These are phyloP conservation scores for Telmatherina bonti DNA, from an alignment of 2,797 vertebrate species.

Conservation along the genomic window DNA sequence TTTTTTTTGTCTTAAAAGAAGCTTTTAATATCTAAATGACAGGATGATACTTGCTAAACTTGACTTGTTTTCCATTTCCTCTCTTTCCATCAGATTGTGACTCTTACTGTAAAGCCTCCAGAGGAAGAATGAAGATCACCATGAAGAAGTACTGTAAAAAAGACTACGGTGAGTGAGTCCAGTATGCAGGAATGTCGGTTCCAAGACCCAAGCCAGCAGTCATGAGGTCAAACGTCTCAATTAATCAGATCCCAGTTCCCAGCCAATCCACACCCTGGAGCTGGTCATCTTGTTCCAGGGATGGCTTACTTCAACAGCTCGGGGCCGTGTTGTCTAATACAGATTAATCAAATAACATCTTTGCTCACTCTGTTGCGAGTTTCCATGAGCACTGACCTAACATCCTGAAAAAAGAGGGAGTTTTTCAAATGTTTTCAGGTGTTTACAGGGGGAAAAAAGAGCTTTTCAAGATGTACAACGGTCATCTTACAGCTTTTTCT, in stretches of 20 bases:
- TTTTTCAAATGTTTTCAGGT: constrained; percentile 18
- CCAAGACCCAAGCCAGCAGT: constrained; percentile 47
- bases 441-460: constrained; percentile 18
- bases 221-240: constrained; percentile 62
- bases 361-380: constrained; percentile 13
- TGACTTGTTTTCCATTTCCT: constrained; percentile 4
- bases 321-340: constrained; percentile 15
- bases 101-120: constrained; percentile 97
- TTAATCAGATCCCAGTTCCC: constrained; percentile 44
- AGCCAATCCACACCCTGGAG: constrained; percentile 26
- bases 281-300: constrained; percentile 23
- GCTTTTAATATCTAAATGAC: neutral
- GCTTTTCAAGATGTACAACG: constrained; percentile 24
- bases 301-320: constrained; percentile 55
- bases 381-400: constrained; percentile 8
- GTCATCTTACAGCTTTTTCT: constrained; percentile 13
- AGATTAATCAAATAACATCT: constrained; percentile 28
- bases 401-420: constrained; percentile 4
- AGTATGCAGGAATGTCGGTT: constrained; percentile 32
- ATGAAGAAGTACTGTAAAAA: constrained; percentile 99
- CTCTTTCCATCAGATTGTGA: constrained; percentile 85
- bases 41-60: constrained; percentile 1
- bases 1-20: neutral
- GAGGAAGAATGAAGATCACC: constrained; percentile 99
- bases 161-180: constrained; percentile 92